A percentile compares a stretch with the other conserved stretches of the same genome.
phyloP scores from a whole-genome alignment of 2,113 vertebrate species.

The Leptodactylus fuscus region DNA sequence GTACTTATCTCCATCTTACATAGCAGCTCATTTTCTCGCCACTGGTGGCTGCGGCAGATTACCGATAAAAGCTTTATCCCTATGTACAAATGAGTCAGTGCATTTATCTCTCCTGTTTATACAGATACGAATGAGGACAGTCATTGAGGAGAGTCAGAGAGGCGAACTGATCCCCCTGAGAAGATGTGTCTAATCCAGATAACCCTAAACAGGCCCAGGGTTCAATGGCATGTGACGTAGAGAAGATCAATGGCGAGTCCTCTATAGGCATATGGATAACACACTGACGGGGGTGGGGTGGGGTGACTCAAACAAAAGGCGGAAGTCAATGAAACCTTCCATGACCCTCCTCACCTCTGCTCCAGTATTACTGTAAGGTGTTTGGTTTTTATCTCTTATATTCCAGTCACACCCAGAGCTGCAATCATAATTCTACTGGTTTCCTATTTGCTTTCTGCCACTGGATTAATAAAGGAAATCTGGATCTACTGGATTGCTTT shows the following conservation, averaged over 20 bases:
- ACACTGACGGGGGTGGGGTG: too few relatives aligned
- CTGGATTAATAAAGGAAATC: too few relatives aligned
- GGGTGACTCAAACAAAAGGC: not conserved
- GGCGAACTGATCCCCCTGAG: conserved; percentile 20
- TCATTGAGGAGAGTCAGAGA: conserved; percentile 24
- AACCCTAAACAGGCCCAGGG: conserved; percentile 35
- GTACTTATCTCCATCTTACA: not conserved
- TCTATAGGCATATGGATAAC: not conserved
- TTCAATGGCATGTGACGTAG: conserved; percentile 12
- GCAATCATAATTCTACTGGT: too few relatives aligned
- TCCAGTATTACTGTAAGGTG: too few relatives aligned
- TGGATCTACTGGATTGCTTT: too few relatives aligned
- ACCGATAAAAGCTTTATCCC: not conserved
- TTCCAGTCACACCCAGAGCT: not conserved
- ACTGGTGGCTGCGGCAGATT: not conserved
- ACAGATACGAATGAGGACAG: conserved; percentile 38
- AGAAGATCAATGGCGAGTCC: conserved; percentile 25
- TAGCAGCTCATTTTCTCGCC: not conserved
- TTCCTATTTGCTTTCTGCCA: too few relatives aligned
- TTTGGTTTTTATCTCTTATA: too few relatives aligned
- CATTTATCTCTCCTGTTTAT: conserved; percentile 40
- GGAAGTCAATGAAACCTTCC: not conserved
- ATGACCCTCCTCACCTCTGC: not conserved
- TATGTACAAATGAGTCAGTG: conserved; percentile 20
- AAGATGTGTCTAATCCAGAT: conserved; percentile 38